These are phyloP conservation scores for Lordiphosa mommai DNA, from an alignment of 1,140 invertebrate genomes.

Conservation along the genomic window DNA sequence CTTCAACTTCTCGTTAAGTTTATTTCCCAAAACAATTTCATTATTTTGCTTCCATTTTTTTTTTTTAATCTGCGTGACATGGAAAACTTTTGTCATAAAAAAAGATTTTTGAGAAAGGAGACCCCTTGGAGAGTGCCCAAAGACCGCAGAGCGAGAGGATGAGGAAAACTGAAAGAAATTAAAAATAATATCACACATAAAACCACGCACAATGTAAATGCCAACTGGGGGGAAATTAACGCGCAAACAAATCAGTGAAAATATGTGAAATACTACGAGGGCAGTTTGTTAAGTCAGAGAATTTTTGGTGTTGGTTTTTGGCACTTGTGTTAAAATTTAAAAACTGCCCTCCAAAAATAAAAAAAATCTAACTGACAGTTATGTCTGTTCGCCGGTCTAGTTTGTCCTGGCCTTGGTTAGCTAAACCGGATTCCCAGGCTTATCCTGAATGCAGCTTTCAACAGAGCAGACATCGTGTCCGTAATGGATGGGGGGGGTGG, in stretches of 20 bases:
- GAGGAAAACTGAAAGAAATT: constrained; percentile 46
- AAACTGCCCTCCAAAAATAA: neutral
- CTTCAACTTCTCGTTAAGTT: constrained; percentile 13
- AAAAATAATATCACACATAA: constrained; percentile 54
- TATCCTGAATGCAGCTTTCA: constrained; percentile 21
- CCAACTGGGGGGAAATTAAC: constrained; percentile 55
- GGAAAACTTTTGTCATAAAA: constrained; percentile 45
- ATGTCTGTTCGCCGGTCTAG: constrained; percentile 12
- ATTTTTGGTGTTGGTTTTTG: neutral
- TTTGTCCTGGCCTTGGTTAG: constrained; percentile 27
- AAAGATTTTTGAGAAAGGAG: constrained; percentile 1
- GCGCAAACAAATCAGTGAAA: constrained; percentile 69
- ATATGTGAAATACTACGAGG: constrained; percentile 45
- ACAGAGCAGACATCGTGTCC: neutral
- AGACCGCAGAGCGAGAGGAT: constrained; percentile 6
- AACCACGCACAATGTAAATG: constrained; percentile 25
- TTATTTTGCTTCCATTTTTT: neutral
- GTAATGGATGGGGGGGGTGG: neutral
- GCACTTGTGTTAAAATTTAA: no score
- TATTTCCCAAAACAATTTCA: constrained; percentile 50
- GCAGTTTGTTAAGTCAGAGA: neutral
- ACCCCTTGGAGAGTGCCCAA: constrained; percentile 3
- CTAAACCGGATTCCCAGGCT: constrained; percentile 15
- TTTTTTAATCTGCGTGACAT: neutral
- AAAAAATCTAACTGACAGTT: constrained; percentile 9